Evolutionary conservation across 2,888 invertebrate genomes (phyloP), one percentile per base, ranked within the genome.

Genomic region (Congeria kusceri): DNA sequence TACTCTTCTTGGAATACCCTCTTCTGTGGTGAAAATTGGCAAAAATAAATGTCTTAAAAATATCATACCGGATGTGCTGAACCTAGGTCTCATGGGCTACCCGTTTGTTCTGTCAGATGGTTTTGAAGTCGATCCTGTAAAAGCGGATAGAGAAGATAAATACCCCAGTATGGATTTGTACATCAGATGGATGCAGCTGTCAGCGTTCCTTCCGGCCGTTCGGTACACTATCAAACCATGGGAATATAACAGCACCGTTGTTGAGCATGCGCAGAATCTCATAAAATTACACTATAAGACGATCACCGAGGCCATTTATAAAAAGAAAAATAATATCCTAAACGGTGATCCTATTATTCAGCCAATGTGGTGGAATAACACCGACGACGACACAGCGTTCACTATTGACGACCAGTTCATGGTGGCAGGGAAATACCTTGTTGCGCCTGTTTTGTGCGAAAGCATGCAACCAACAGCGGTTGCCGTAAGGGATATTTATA

Each of bases 41-140:
- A 93, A 95, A 77, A 94, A 95, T 88, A 96, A 96, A 89, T 97
- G 97, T 0, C 93, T 97, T 0, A 93, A 95, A 78, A 95, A 96
- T 3, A 96, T 98, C 0, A 96, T 98, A 86, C 97, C 98, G 0
- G 96, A 97, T 0, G 96, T 97, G 78, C 93, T 92, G 23, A 83
- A 88, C 0, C 77, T 90, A 2, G 89, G 91, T 18, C 95, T 98
- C 27, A 96, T 98, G 87, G 98, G 98, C 0, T 98, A 96, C 92
- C 95, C 96, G 0, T 98, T 98, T 88, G 95, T 98, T 46, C 96
- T 98, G 95, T 97, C 98, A 0, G 98, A 98, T 0, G 96, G 98
- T 0, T 97, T 98, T 0, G 98, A 98, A 28, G 62, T 59, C 11
- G 65, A 74, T 25, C 49, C 71, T 9, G 67, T 59, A 11, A 27